These are phyloP conservation scores for Sarcophaga bullata DNA, from an alignment of 1,140 invertebrate species.

Conservation along the genomic window DNA sequence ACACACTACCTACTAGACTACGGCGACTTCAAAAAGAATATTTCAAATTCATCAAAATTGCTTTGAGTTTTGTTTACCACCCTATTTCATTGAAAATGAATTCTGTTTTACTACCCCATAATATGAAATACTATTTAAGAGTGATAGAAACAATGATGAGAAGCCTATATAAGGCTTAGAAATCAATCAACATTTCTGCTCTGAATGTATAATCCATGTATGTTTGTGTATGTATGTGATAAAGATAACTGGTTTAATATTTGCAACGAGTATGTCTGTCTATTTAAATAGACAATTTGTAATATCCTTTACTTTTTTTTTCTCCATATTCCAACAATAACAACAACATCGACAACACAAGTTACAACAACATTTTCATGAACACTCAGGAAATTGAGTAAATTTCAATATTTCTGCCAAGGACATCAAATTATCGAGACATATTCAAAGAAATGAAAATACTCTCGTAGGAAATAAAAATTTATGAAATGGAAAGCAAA, in stretches of 20 bases:
- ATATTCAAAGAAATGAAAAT: neutral
- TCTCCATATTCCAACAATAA: neutral
- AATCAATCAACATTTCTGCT: neutral
- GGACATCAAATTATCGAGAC: neutral
- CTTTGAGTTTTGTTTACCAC: too few relatives aligned
- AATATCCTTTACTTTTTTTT: slow-evolving; percentile 25
- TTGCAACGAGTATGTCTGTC: neutral
- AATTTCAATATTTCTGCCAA: slow-evolving; percentile 32
- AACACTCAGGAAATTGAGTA: slow-evolving; percentile 36
- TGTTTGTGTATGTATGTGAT: neutral
- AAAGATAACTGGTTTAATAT: neutral
- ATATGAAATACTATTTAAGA: too few relatives aligned
- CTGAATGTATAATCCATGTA: neutral
- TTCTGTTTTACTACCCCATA: too few relatives aligned
- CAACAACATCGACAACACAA: too few relatives aligned
- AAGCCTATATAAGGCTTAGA: neutral
- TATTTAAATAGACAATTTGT: slow-evolving; percentile 32
- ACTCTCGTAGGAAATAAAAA: too few relatives aligned
- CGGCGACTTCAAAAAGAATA: too few relatives aligned
- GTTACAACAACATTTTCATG: slow-evolving; percentile 26
- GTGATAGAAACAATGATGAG: too few relatives aligned
- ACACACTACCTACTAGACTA: too few relatives aligned
- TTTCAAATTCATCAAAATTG: too few relatives aligned
- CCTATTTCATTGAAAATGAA: too few relatives aligned
- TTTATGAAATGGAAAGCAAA: too few relatives aligned